Evolutionary conservation across 1,140 invertebrate genomes (phyloP), one percentile per base, ranked within the genome.

Genomic region (Halictus rubicundus): DNA sequence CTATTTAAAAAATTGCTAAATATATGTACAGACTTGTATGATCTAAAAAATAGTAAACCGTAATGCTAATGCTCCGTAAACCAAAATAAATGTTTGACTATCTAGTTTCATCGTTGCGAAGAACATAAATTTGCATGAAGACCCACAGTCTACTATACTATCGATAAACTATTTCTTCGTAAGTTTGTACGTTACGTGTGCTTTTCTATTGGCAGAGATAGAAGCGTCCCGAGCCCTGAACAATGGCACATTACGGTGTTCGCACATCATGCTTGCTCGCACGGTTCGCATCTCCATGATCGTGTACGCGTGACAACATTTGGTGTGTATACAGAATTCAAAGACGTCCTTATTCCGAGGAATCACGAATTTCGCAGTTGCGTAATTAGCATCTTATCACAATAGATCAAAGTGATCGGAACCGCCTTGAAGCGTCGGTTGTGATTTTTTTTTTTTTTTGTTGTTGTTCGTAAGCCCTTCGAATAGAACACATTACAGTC

Each of bases 331-430:
- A 61, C 37, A 72, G 9, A 75, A 32, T 66, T 25, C 69, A 71
- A 64, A 72, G 59, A 76, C 68, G 75, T 80, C n/a, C 64, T 86
- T 86, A 85, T 85, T 86, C 84, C 84, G 80, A 80, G 74, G 78
- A 85, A 86, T 60, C 49, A 65, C 42, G 54, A 70, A 78, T 71
- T 27, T 61, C 27, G 60, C 39, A 60, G 21, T 19, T 42, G 25
- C 19, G 9, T 19, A 23, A 25, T 52, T 52, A 66, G 14, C 23
- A 16, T 25, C n/a, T 66, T 66, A 66, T 46, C n/a, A 46, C 64
- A 39, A 57, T 14, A 46, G 64, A 42, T 25, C 64, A 66, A 25
- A 9, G 25, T 9, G 27, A 52, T 6, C 19, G 49, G 14, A 10
- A 12, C 42, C 25, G 46, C 2, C 37, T 14, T 5, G 10, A 14